Evolutionary conservation across 2,888 invertebrate species (phyloP).

Genomic region (Mesodorylaimus sp.): DNA sequence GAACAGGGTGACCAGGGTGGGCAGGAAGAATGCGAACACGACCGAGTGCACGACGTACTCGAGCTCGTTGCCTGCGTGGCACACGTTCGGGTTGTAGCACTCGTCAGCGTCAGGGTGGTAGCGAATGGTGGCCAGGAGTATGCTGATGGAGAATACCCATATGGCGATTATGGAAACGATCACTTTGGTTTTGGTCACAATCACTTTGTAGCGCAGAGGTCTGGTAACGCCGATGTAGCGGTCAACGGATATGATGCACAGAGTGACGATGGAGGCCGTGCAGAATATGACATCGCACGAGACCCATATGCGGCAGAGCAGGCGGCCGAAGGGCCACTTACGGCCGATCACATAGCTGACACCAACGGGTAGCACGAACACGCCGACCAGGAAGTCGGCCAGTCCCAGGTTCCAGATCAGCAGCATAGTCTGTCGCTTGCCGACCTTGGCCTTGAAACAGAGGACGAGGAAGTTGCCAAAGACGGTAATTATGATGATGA

Average conservation of each 20-base stretch:
- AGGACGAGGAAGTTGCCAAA: slow-evolving; percentile 29
- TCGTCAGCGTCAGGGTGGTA: slow-evolving; percentile 22
- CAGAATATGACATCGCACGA: slow-evolving; percentile 42
- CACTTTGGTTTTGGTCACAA: slow-evolving; percentile 23
- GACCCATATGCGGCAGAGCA: slow-evolving; percentile 42
- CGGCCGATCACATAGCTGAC: slow-evolving; percentile 22
- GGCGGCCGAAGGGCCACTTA: slow-evolving; percentile 37
- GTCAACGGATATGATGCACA: slow-evolving; percentile 38
- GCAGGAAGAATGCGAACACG: slow-evolving; percentile 3
- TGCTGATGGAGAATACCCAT: slow-evolving; percentile 24
- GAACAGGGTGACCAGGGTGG: not conserved
- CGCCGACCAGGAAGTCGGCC: slow-evolving; percentile 29
- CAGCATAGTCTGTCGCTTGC: slow-evolving; percentile 28
- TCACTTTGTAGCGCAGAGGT: slow-evolving; percentile 26
- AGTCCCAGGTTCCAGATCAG: slow-evolving; percentile 30
- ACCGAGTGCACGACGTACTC: slow-evolving; percentile 5
- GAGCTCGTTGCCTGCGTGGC: not conserved
- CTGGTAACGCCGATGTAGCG: slow-evolving; percentile 29
- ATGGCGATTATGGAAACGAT: slow-evolving; percentile 22
- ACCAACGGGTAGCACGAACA: slow-evolving; percentile 28
- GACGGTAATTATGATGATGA: slow-evolving; percentile 26
- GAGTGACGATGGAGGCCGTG: slow-evolving; percentile 43
- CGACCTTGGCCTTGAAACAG: slow-evolving; percentile 27
- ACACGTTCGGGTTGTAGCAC: not conserved
- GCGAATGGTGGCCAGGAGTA: slow-evolving; percentile 24